Evolutionary conservation across 1,140 invertebrate genomes (phyloP), one percentile per base, ranked within the genome.

Genomic region (Mizuhopecten yessoensis): DNA sequence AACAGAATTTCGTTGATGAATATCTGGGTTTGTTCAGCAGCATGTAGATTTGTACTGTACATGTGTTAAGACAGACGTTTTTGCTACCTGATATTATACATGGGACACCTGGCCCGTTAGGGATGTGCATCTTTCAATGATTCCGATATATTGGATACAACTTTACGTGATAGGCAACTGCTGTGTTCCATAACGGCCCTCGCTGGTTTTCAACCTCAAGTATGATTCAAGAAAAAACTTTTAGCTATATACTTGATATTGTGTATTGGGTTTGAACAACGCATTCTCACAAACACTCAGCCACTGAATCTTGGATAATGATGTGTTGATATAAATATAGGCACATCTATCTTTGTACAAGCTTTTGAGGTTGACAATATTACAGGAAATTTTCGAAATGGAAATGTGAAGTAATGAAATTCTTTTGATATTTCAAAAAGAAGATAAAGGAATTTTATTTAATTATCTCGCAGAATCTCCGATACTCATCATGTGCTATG

Each of bases 201-300:
- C 11, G 57, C 57, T 75, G 57, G 57, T 29, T 75, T 75, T 75
- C 57, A 75, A 75, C 57, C 57, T 75, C 57, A 75, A 75, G 23
- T 5, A 17, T 45, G 42, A 45, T 45, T 13, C 42, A 45, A 29
- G 57, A 75, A 75, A 75, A 75, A 75, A 75, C 23, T 29, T 13
- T 29, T 11, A n/a, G 0, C 57, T 75, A n/a, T 75, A 75, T 49
- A 39, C n/a, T 75, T 3, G n/a, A 13, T 45, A 75, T 75, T n/a
- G 57, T 29, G n/a, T 75, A 75, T 75, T 17, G 11, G n/a, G 23
- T 7, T 75, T 29, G 11, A 75, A 75, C n/a, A 75, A 7, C 36
- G 13, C 13, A 5, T n/a, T 75, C n/a, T 75, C 17, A 29, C 5
- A 75, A 9, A 75, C 9, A 75, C 5, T n/a, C 11, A 49, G 10